A percentile compares a stretch with the other conserved stretches of the same genome.
Conservation (phyloP, 2,888 invertebrate species). For the Dryobotodes eremita region DNA sequence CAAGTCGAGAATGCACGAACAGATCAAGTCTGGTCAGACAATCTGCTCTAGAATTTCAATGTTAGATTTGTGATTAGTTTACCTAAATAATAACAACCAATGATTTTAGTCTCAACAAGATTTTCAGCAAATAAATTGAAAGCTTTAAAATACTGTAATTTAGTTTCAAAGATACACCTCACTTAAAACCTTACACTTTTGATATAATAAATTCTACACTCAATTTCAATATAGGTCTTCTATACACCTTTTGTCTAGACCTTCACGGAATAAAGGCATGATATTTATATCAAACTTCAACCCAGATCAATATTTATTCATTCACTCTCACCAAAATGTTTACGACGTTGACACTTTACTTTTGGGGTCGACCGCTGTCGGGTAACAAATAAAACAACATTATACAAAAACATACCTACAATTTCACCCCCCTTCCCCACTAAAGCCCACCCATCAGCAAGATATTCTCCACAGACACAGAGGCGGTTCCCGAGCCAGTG, state of each 20-base stretch:
- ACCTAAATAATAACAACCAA: no score
- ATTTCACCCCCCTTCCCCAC: not conserved
- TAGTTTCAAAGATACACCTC: not conserved
- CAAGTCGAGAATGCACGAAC: no score
- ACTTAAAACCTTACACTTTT: not conserved
- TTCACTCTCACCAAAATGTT: no score
- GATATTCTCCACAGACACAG: slow-evolving; percentile 74
- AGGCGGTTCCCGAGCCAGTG: slow-evolving; percentile 82
- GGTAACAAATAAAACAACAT: not conserved
- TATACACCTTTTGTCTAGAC: not conserved
- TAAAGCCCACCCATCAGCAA: slow-evolving; percentile 43
- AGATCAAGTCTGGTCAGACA: no score
- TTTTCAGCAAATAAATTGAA: no score
- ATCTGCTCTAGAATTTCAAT: no score
- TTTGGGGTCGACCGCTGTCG: not conserved
- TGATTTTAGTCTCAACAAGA: no score
- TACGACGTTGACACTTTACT: no score
- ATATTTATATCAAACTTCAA: slow-evolving; percentile 1
- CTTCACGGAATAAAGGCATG: not conserved
- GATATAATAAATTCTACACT: not conserved
- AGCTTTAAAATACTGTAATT: no score
- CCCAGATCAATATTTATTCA: not conserved
- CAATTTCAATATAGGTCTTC: not conserved
- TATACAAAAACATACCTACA: not conserved
- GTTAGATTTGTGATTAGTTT: no score